phyloP scores from a whole-genome alignment of 2,888 invertebrate species.

The Tubulanus polymorphus region DNA sequence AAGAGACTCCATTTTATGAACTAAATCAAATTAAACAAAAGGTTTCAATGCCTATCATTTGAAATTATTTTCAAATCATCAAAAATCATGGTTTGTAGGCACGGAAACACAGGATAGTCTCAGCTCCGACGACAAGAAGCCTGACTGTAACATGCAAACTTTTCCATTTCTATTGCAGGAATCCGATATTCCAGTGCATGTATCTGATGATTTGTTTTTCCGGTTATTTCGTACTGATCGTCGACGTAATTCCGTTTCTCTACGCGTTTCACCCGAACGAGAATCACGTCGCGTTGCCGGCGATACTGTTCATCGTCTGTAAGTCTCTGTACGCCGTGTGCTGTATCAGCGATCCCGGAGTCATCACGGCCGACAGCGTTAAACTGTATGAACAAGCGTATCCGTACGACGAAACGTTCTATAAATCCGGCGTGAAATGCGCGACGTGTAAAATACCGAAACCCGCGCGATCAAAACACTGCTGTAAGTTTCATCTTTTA shows the following conservation, averaged over 20 bases:
- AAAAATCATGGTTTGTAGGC: too few species aligned
- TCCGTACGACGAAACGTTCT: slow-evolving; percentile 34
- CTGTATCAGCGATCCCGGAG: slow-evolving; percentile 41
- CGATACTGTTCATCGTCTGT: slow-evolving; percentile 32
- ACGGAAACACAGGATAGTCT: too few species aligned
- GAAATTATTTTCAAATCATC: too few species aligned
- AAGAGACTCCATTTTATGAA: too few species aligned
- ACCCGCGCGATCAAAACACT: slow-evolving; percentile 49
- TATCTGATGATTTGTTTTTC: slow-evolving; percentile 32
- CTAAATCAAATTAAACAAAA: too few species aligned
- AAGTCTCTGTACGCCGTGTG: slow-evolving; percentile 34
- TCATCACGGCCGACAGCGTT: slow-evolving; percentile 28
- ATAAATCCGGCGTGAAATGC: slow-evolving; percentile 27
- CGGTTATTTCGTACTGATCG: slow-evolving; percentile 33
- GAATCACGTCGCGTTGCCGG: slow-evolving; percentile 37
- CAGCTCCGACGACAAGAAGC: background rate
- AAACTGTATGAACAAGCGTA: slow-evolving; percentile 27
- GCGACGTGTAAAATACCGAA: slow-evolving; percentile 37
- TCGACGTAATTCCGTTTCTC: slow-evolving; percentile 40
- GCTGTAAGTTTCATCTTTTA: too few species aligned
- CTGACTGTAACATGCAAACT: background rate
- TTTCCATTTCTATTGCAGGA: slow-evolving; percentile 29
- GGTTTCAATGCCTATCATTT: too few species aligned
- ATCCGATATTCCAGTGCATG: slow-evolving; percentile 38
- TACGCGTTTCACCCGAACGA: slow-evolving; percentile 31